Evolutionary conservation across 2,888 invertebrate species (phyloP), one percentile per base, ranked within the genome.

Genomic region (Chalcis sispes): DNA sequence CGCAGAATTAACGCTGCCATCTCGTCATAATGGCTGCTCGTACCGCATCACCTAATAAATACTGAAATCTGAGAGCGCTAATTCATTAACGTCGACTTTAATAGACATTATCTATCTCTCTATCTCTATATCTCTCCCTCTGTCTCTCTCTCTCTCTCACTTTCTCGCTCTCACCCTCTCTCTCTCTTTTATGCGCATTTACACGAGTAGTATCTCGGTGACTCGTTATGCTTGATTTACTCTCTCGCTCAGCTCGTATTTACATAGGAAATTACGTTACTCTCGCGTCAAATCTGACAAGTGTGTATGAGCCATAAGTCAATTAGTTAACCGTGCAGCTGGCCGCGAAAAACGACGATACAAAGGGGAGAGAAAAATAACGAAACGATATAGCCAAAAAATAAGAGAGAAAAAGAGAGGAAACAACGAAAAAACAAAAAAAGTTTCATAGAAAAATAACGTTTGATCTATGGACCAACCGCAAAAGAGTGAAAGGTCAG

Each of bases 61-160:
- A 56, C 27, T 25, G 32, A 71, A 71, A 71, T 71, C 70, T 25
- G 54, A 62, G 71, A 25, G 25, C 40, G 71, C 54, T 54, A 62
- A 71, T 71, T 62, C 52, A 71, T 70, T 62, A 54, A 42, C 27
- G 40, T 42, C 52, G 20, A 62, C 71, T 62, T 67, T 59, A 71
- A 62, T 62, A 62, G 52, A n/a, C n/a, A n/a, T n/a, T n/a, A n/a
- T n/a, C n/a, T n/a, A n/a, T n/a, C n/a, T n/a, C n/a, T n/a, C n/a
- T n/a, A n/a, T n/a, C n/a, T n/a, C n/a, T n/a, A n/a, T n/a, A n/a
- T n/a, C n/a, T n/a, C n/a, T n/a, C n/a, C n/a, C n/a, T n/a, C n/a
- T n/a, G n/a, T n/a, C n/a, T n/a, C n/a, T n/a, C n/a, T n/a, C n/a
- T n/a, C n/a, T n/a, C n/a, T n/a, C n/a, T n/a, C n/a, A n/a, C n/a